Evolutionary conservation across 2,113 vertebrate genomes (phyloP).

Genomic region (Eurypyga helias): DNA sequence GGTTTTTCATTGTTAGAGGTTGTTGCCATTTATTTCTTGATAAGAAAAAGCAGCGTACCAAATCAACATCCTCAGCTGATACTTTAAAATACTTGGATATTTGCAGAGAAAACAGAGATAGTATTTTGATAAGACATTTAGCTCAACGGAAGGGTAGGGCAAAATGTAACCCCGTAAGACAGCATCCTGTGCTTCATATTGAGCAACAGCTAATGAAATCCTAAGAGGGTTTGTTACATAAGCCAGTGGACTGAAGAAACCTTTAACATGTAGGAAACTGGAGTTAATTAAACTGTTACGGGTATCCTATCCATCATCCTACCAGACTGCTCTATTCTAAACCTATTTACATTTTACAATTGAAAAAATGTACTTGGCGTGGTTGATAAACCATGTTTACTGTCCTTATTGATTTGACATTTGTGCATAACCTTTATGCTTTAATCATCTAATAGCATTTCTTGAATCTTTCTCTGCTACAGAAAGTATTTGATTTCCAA

Average conservation of each 20-base stretch:
- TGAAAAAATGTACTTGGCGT: slow-evolving; percentile 60
- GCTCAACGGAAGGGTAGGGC: background rate
- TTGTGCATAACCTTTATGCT: slow-evolving; percentile 76
- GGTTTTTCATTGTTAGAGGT: background rate
- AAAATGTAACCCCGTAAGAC: slow-evolving; percentile 29
- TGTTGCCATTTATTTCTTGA: slow-evolving; percentile 14
- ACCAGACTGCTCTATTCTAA: slow-evolving; percentile 30
- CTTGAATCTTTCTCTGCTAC: slow-evolving; percentile 46
- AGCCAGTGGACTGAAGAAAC: slow-evolving; percentile 76
- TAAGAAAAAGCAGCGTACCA: slow-evolving; percentile 27
- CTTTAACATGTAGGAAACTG: slow-evolving; percentile 75
- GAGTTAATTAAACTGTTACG: slow-evolving; percentile 79
- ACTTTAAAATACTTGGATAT: slow-evolving; percentile 42
- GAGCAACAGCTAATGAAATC: slow-evolving; percentile 67
- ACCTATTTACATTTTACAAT: slow-evolving; percentile 74
- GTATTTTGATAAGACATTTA: slow-evolving; percentile 46
- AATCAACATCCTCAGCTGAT: background rate
- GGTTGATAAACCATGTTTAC: slow-evolving; percentile 75
- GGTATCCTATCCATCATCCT: slow-evolving; percentile 74
- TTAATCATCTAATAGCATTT: slow-evolving; percentile 74
- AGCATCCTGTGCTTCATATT: background rate
- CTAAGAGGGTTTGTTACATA: slow-evolving; percentile 76
- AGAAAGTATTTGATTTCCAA: slow-evolving; percentile 64
- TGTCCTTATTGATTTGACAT: slow-evolving; percentile 75
- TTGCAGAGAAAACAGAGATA: slow-evolving; percentile 39